Evolutionary conservation across 2,113 vertebrate species (phyloP).

Genomic region (Theristicus caerulescens): DNA sequence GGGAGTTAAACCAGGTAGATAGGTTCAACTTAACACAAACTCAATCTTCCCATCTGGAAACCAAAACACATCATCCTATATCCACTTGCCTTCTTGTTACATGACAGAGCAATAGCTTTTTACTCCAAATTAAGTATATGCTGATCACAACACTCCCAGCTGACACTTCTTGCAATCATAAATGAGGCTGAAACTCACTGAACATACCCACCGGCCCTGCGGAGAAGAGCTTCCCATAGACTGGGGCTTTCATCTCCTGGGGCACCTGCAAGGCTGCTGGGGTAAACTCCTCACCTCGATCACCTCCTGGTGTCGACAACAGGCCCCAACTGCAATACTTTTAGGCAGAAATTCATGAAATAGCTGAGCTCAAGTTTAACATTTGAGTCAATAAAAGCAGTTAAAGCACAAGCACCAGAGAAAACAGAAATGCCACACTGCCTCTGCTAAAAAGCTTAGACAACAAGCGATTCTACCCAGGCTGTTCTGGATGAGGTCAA

Average conservation of each 20-base stretch:
- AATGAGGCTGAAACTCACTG: not conserved
- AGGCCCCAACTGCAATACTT: not conserved
- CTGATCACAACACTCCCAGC: not conserved
- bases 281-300: not conserved
- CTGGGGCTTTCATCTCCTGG: not conserved
- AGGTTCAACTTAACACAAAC: not conserved
- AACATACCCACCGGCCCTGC: not conserved
- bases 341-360: not conserved
- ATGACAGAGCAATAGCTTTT: not conserved
- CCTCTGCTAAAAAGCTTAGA: not conserved
- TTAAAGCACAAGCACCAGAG: not conserved
- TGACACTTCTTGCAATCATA: not conserved
- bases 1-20: not conserved
- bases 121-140: not conserved
- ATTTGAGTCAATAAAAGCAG: not conserved
- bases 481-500: not conserved
- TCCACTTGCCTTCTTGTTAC: not conserved
- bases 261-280: not conserved
- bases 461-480: not conserved
- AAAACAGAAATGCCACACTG: not conserved
- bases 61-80: not conserved
- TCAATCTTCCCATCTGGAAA: not conserved
- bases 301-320: rapidly evolving
- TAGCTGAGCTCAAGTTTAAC: not conserved
- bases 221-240: not conserved